These are phyloP conservation scores for Phoenicopterus ruber DNA, from an alignment of 2,113 vertebrate species.

Conservation along the genomic window DNA sequence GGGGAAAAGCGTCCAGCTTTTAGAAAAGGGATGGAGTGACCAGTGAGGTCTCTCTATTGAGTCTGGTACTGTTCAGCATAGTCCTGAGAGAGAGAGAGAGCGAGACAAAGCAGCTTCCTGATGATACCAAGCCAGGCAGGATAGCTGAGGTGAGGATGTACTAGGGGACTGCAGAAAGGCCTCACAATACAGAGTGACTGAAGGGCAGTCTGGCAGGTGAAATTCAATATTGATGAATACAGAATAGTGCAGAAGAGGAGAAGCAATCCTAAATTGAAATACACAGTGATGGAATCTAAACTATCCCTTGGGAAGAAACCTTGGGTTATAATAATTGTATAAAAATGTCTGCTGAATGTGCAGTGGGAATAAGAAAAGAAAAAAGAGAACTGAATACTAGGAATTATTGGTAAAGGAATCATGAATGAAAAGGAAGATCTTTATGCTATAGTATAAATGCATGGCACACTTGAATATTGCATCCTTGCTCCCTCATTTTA, in stretches of 20 bases:
- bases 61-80: not conserved
- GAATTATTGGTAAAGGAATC: not conserved
- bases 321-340: not conserved
- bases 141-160: not conserved
- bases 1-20: not conserved
- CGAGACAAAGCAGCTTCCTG: not conserved
- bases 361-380: not conserved
- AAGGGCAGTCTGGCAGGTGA: not conserved
- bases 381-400: not conserved
- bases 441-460: not conserved
- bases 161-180: not conserved
- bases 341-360: not conserved
- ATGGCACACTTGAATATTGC: not conserved
- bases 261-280: not conserved
- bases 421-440: not conserved
- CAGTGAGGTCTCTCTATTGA: not conserved
- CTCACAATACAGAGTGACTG: not conserved
- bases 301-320: not conserved
- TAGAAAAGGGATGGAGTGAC: not conserved
- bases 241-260: not conserved
- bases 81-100: not conserved
- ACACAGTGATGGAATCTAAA: not conserved
- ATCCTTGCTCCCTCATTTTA: not conserved
- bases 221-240: not conserved
- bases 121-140: not conserved